Evolutionary conservation across 2,888 invertebrate species (phyloP).

Genomic region (Corythucha ciliata): DNA sequence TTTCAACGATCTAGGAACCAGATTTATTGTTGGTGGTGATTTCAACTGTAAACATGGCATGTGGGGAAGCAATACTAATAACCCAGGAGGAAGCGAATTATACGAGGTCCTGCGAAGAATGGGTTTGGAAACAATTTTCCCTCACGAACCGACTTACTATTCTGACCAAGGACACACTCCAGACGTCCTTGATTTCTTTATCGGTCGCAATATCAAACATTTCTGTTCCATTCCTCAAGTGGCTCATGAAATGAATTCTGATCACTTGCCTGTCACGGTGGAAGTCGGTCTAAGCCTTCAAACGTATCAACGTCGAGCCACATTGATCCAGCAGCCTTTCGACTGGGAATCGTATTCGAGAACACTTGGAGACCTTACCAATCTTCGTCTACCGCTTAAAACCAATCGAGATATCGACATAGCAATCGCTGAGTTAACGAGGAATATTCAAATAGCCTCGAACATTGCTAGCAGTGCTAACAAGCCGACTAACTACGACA

Average conservation of each 20-base stretch:
- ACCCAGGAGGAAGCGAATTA: background rate
- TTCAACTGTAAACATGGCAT: constrained; percentile 5
- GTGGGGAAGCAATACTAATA: background rate
- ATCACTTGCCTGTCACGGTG: constrained; percentile 11
- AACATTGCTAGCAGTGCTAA: background rate
- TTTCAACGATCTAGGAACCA: background rate
- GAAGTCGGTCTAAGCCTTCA: constrained; percentile 9
- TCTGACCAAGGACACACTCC: constrained; percentile 2
- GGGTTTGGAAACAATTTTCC: constrained; percentile 6
- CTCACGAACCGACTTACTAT: constrained; percentile 11
- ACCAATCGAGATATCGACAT: constrained; percentile 7
- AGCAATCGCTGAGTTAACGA: constrained; percentile 7
- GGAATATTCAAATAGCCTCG: constrained; percentile 5
- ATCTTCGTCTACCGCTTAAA: constrained; percentile 4
- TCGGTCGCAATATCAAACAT: background rate
- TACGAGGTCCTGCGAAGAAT: constrained; percentile 3
- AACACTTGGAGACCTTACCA: background rate
- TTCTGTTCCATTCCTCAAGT: background rate
- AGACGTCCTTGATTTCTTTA: constrained; percentile 10
- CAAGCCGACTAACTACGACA: too few species aligned
- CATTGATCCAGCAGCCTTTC: constrained; percentile 6
- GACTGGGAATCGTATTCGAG: constrained; percentile 11
- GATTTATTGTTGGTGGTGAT: constrained; percentile 6
- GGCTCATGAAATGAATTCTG: constrained; percentile 3
- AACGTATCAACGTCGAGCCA: background rate